Evolutionary conservation across 2,113 vertebrate species (phyloP).

Genomic region (Oncorhynchus nerka): DNA sequence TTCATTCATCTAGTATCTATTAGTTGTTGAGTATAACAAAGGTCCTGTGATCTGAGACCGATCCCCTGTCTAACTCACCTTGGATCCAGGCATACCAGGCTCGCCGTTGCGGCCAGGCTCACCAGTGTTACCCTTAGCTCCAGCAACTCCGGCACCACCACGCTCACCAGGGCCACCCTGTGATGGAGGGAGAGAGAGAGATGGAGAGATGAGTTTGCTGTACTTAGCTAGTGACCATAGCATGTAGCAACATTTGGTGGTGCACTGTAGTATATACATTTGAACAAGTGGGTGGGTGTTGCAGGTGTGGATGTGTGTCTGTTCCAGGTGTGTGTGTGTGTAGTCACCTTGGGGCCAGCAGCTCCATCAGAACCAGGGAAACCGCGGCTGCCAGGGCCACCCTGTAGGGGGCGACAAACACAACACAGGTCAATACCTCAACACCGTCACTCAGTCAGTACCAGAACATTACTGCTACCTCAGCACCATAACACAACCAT

Average conservation of each 20-base stretch:
- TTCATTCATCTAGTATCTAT: too few relatives aligned
- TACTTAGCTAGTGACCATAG: too few relatives aligned
- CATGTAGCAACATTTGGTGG: too few relatives aligned
- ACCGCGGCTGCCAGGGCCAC: slow-evolving; percentile 89
- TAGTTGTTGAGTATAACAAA: too few relatives aligned
- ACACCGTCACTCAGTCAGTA: neutral
- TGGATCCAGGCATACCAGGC: slow-evolving; percentile 90
- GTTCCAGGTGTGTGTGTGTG: neutral
- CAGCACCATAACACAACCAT: neutral
- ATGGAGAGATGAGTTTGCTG: neutral
- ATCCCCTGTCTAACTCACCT: slow-evolving; percentile 76
- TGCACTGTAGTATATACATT: too few relatives aligned
- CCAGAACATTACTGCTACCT: neutral
- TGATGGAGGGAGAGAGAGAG: neutral
- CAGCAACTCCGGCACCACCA: slow-evolving; percentile 82
- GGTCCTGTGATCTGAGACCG: neutral
- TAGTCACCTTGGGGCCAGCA: slow-evolving; percentile 86
- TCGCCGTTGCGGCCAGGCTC: slow-evolving; percentile 94
- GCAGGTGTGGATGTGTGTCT: neutral
- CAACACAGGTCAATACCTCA: slow-evolving; percentile 4
- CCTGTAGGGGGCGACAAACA: slow-evolving; percentile 70
- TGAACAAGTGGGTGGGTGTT: neutral
- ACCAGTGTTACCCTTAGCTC: slow-evolving; percentile 89
- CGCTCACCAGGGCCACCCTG: slow-evolving; percentile 92
- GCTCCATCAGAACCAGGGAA: slow-evolving; percentile 93